Conservation (phyloP, 2,113 vertebrate genomes). For the Anarrhichthys ocellatus region DNA sequence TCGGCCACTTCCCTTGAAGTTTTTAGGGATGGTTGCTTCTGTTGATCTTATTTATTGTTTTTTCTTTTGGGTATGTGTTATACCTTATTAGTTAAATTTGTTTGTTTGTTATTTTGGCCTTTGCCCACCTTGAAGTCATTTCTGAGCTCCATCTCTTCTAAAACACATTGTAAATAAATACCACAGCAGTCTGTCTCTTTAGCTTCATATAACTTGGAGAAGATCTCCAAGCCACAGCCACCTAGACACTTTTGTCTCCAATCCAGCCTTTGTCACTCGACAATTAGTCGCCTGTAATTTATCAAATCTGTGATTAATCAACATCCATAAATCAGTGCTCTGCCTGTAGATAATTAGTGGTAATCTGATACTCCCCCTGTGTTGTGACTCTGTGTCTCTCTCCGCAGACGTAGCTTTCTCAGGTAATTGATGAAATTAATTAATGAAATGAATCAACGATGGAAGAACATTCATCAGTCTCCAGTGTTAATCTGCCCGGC, state of each 20-base stretch:
- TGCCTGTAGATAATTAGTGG: constrained; percentile 48
- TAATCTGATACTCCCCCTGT: constrained; percentile 43
- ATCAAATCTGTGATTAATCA: constrained; percentile 45
- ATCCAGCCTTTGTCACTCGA: background rate
- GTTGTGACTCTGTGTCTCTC: constrained; percentile 20
- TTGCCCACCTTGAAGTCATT: background rate
- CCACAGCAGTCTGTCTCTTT: background rate
- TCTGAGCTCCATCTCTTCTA: background rate
- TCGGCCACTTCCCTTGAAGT: too few species aligned
- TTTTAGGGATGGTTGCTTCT: background rate
- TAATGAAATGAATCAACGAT: constrained; percentile 58
- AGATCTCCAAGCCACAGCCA: too few species aligned
- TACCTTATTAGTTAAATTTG: background rate
- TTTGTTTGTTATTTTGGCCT: background rate
- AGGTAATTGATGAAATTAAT: constrained; percentile 67
- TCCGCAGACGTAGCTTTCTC: constrained; percentile 19
- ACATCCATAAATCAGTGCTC: constrained; percentile 47
- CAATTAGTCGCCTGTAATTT: constrained; percentile 36
- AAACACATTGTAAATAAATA: background rate
- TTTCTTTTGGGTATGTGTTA: background rate
- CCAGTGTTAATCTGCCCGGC: constrained; percentile 34
- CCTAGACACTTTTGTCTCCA: background rate
- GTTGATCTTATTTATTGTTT: background rate
- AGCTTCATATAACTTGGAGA: background rate
- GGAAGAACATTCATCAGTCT: constrained; percentile 50